These are phyloP conservation scores for Sebastes reedi DNA, from an alignment of 2,797 vertebrate species.

Conservation along the genomic window DNA sequence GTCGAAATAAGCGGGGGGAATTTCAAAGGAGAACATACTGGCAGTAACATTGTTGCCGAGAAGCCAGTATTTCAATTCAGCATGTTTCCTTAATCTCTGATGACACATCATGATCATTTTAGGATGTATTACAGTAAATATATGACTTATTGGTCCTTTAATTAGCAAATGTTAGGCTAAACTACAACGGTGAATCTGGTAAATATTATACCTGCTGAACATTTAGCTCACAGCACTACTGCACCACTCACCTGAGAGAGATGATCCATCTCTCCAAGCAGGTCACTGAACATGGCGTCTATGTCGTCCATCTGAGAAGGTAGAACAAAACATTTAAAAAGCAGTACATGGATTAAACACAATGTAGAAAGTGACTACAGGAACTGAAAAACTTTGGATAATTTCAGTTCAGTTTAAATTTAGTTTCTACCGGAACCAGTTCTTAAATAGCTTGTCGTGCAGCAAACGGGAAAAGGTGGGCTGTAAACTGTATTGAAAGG, in stretches of 20 bases:
- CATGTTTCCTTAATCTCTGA: too few species aligned
- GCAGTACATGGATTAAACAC: background rate
- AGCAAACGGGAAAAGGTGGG: background rate
- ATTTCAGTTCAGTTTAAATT: slow-evolving; percentile 39
- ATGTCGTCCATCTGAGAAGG: slow-evolving; percentile 84
- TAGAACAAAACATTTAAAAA: background rate
- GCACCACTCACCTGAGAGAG: slow-evolving; percentile 85
- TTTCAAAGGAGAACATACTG: too few species aligned
- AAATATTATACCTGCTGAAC: background rate
- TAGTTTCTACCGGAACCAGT: background rate
- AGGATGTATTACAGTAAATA: too few species aligned
- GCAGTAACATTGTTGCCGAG: too few species aligned
- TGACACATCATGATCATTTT: too few species aligned
- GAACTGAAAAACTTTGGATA: slow-evolving; percentile 6
- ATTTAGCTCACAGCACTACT: background rate
- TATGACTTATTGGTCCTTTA: background rate
- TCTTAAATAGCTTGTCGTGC: background rate
- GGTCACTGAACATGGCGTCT: slow-evolving; percentile 88
- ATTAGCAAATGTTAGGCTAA: background rate
- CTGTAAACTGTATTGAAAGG: background rate
- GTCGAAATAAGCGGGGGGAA: too few species aligned
- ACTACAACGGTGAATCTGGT: background rate
- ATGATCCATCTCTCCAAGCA: slow-evolving; percentile 89
- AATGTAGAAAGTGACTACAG: background rate
- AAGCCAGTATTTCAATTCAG: too few species aligned